Percentiles rank a stretch among this genome's conserved stretches.
These are phyloP conservation scores for Vultur gryphus DNA, from an alignment of 2,797 vertebrate species.

Conservation along the genomic window DNA sequence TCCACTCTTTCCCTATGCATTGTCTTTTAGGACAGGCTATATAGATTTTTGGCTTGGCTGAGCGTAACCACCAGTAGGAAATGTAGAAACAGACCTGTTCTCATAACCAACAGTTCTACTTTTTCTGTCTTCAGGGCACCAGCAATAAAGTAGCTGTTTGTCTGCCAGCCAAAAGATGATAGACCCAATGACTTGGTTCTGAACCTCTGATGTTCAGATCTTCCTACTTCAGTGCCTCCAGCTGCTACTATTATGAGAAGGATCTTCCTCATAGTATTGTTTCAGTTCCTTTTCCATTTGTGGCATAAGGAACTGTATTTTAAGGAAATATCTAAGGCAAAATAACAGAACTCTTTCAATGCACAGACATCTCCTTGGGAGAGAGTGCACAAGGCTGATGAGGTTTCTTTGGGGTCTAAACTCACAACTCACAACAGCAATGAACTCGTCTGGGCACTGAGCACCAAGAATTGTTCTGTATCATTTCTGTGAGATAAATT, in stretches of 20 bases:
- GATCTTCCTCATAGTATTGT: background rate
- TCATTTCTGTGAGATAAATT: background rate
- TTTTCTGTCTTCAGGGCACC: background rate
- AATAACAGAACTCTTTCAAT: background rate
- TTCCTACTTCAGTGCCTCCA: background rate
- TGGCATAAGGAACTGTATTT: background rate
- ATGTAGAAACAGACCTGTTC: background rate
- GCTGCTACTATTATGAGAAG: background rate
- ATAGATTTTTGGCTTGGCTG: background rate
- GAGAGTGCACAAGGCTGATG: background rate
- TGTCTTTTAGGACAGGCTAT: background rate
- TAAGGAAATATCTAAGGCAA: background rate
- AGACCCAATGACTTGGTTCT: background rate
- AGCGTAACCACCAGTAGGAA: background rate
- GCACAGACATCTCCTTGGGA: background rate
- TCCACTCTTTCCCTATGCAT: background rate
- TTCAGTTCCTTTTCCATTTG: background rate
- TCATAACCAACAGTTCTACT: background rate
- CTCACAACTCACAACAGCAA: background rate
- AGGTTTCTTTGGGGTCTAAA: background rate
- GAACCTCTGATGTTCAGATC: background rate
- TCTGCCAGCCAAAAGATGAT: background rate
- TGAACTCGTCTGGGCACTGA: background rate
- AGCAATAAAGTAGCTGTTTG: background rate
- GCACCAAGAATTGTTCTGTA: background rate